These are phyloP conservation scores for Nomia melanderi DNA, from an alignment of 1,140 invertebrate genomes.

Conservation along the genomic window DNA sequence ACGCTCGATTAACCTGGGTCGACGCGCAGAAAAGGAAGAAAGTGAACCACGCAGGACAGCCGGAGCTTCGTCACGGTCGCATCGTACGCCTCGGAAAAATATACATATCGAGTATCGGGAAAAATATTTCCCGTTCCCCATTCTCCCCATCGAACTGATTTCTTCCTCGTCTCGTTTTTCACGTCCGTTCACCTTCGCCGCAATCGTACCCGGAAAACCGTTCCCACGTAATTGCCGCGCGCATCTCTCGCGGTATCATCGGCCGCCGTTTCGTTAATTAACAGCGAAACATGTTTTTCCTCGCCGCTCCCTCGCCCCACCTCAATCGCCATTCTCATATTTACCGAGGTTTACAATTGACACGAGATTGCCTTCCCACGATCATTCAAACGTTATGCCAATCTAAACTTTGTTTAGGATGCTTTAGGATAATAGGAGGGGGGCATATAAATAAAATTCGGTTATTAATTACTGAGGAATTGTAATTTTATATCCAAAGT, in stretches of 20 bases:
- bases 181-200: background rate
- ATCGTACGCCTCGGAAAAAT: background rate
- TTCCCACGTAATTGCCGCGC: conserved; percentile 34
- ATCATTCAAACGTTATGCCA: too few relatives aligned
- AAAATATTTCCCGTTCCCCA: conserved; percentile 45
- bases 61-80: background rate
- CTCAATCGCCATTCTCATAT: too few relatives aligned
- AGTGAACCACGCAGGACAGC: background rate
- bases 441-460: too few relatives aligned
- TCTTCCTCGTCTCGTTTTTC: conserved; percentile 12
- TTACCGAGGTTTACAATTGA: too few relatives aligned
- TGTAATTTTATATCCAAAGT: too few relatives aligned
- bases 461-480: too few relatives aligned
- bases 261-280: conserved; percentile 8
- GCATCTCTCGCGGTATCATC: background rate
- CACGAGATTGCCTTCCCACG: too few relatives aligned
- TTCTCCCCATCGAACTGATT: conserved; percentile 11
- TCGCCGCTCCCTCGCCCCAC: too few relatives aligned
- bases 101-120: conserved; percentile 27
- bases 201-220: background rate
- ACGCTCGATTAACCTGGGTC: conserved; percentile 30
- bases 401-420: too few relatives aligned
- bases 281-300: background rate
- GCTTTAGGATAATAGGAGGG: too few relatives aligned
- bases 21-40: conserved; percentile 17